Evolutionary conservation across 1,140 invertebrate genomes (phyloP), one percentile per base, ranked within the genome.

Genomic region (Pemphigus obesinymphae): DNA sequence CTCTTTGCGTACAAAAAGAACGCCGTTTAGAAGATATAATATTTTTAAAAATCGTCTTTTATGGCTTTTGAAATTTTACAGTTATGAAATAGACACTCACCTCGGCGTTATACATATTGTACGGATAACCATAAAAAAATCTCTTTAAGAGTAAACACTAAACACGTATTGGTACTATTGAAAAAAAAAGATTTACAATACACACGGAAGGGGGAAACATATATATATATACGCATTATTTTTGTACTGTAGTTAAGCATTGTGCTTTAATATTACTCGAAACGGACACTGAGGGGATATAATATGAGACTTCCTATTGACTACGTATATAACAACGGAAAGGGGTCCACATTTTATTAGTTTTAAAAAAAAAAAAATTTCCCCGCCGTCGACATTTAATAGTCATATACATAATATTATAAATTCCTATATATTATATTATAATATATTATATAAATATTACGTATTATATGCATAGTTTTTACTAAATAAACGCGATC

Each of bases 211-310:
- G 34, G 63, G n/a, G 34, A 37, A 8, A 37, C 34, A 37, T 68
- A 37, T 68, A 37, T 20, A 20, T 40, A 7, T 20, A 15, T 40
- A 20, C 29, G 29, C n/a, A n/a, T n/a, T n/a, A n/a, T n/a, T n/a
- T n/a, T n/a, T n/a, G n/a, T n/a, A n/a, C n/a, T n/a, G n/a, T n/a
- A n/a, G n/a, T 40, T n/a, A n/a, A 4, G 23, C 23, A 70, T 70
- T 43, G 40, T 70, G 45, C 68, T 17, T 70, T 70, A 15, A 70
- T 45, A 70, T 70, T 29, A 70, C 45, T 70, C 7, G 68, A 70
- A 70, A 45, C 66, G 68, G 68, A 70, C 26, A 23, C 1, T 26
- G 68, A 70, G 23, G 37, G 37, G 45, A 45, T 43, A 70, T 29
- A 26, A 45, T 43, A 70, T 70, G n/a, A 15, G 29, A 40, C 23